These are phyloP conservation scores for Cheilosia vulpina DNA, from an alignment of 2,888 invertebrate species.

Conservation along the genomic window DNA sequence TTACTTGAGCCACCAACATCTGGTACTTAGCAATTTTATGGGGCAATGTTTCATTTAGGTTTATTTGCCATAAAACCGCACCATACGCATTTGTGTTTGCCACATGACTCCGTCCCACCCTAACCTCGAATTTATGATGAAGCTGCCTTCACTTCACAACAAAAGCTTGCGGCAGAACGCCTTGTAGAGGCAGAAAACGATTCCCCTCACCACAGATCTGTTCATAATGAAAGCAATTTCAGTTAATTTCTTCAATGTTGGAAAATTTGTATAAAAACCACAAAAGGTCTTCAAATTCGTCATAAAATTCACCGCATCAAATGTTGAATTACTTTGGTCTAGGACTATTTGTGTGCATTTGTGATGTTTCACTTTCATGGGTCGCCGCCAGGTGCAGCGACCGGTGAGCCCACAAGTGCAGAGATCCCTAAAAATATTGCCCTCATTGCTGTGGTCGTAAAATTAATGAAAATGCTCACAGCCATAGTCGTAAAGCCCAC, in stretches of 20 bases:
- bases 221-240: slow-evolving; percentile 13
- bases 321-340: not conserved
- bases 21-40: slow-evolving; percentile 38
- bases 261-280: not conserved
- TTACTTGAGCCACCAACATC: slow-evolving; percentile 47
- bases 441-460: not conserved
- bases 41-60: slow-evolving; percentile 63
- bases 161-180: slow-evolving; percentile 22
- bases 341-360: not conserved
- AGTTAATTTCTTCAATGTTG: slow-evolving; percentile 6
- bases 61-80: slow-evolving; percentile 58
- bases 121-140: slow-evolving; percentile 19
- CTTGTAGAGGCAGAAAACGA: not conserved
- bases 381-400: slow-evolving; percentile 12
- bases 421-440: not conserved
- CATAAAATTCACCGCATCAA: not conserved
- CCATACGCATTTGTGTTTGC: slow-evolving; percentile 32
- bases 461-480: slow-evolving; percentile 50
- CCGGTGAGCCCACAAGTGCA: slow-evolving; percentile 19
- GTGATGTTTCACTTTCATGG: not conserved
- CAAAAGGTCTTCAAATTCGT: not conserved
- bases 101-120: slow-evolving; percentile 27
- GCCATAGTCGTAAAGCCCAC: slow-evolving; percentile 41
- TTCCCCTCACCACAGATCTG: slow-evolving; percentile 5
- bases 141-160: not conserved